phyloP scores from a whole-genome alignment of 2,113 vertebrate species.

The Oryctolagus cuniculus region mOryCun1.1 NC_091448.1:19115501-19116000 shows the following conservation, averaged over 20 bases:
- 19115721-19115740: neutral
- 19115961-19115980: neutral
- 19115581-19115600: constrained; percentile 39
- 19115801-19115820: neutral
- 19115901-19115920: neutral
- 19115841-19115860: neutral
- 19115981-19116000: neutral
- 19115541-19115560: neutral
- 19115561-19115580: constrained; percentile 50
- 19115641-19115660: neutral
- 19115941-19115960: neutral
- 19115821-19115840: neutral
- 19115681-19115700: neutral
- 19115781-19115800: neutral
- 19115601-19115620: neutral
- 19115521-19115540: neutral
- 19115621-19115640: neutral
- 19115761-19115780: neutral
- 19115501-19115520: too few species aligned
- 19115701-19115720: neutral
- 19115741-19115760: neutral
- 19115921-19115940: neutral
- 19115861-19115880: neutral
- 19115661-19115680: neutral
- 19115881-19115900: neutral